A percentile compares a stretch with the other conserved stretches of the same genome.
Conservation (phyloP, 2,797 vertebrate species). For the Cyprinodon diabolis region DNA sequence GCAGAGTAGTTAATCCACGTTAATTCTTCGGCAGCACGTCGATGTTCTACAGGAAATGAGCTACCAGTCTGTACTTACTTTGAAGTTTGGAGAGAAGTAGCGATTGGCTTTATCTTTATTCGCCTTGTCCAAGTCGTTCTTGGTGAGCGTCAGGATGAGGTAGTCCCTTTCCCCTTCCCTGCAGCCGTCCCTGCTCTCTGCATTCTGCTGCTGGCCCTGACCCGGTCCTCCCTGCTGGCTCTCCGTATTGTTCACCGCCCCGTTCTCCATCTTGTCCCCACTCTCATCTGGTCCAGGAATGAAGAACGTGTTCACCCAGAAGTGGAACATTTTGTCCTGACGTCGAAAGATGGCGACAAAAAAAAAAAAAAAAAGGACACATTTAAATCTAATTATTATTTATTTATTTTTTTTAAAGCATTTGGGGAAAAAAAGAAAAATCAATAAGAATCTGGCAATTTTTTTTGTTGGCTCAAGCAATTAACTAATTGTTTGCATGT, state of each 20-base stretch:
- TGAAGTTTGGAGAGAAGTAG: slow-evolving; percentile 99
- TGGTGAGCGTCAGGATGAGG: slow-evolving; percentile 97
- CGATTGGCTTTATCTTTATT: slow-evolving; percentile 99
- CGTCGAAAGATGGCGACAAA: background rate
- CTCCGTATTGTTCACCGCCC: slow-evolving; percentile 93
- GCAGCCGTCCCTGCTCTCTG: slow-evolving; percentile 81
- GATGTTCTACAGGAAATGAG: background rate
- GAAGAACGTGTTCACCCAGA: slow-evolving; percentile 99
- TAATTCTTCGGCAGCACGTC: background rate
- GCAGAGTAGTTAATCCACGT: background rate
- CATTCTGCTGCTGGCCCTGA: slow-evolving; percentile 75
- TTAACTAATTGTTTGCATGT: too few species aligned
- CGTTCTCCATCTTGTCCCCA: slow-evolving; percentile 95
- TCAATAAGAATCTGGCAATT: too few species aligned
- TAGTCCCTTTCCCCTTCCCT: slow-evolving; percentile 93
- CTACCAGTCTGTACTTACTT: slow-evolving; percentile 76
- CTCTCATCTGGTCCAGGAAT: slow-evolving; percentile 93
- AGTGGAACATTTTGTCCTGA: slow-evolving; percentile 99
- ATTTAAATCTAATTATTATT: too few species aligned
- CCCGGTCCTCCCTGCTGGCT: slow-evolving; percentile 66
- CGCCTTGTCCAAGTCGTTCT: slow-evolving; percentile 99
- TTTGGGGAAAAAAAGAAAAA: too few species aligned
- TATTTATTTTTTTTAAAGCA: background rate
- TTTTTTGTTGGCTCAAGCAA: too few species aligned
- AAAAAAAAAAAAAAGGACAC: background rate